A percentile compares a stretch with the other conserved stretches of the same genome.
phyloP scores from a whole-genome alignment of 2,888 invertebrate genomes.

The Pristionchus arcanus region DNA sequence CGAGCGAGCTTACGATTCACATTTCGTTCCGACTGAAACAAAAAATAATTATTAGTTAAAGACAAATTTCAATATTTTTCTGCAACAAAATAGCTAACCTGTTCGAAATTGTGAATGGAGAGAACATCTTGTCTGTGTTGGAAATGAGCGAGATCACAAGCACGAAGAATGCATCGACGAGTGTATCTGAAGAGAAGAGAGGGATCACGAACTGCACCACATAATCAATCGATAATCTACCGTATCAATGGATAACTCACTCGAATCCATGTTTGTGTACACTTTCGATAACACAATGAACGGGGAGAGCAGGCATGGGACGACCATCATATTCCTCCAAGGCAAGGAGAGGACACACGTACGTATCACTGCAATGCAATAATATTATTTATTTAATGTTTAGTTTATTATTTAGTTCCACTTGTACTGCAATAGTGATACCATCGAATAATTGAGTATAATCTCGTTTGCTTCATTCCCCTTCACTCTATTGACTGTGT shows the following conservation, averaged over 20 bases:
- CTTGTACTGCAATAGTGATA: neutral
- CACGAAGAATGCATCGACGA: conserved; percentile 40
- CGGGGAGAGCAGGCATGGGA: conserved; percentile 52
- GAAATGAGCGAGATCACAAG: conserved; percentile 29
- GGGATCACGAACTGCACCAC: neutral
- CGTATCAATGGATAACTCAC: neutral
- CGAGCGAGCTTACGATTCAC: neutral
- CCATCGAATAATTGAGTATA: neutral
- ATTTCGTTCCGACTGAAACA: neutral
- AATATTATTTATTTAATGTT: neutral
- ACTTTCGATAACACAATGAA: conserved; percentile 53
- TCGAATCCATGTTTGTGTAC: conserved; percentile 52
- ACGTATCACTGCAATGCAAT: neutral
- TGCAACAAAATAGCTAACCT: neutral
- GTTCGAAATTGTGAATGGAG: conserved; percentile 22
- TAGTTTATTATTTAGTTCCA: neutral
- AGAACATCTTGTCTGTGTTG: conserved; percentile 31
- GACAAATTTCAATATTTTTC: neutral
- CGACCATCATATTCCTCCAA: conserved; percentile 7
- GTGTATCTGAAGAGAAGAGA: conserved; percentile 22
- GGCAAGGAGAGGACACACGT: conserved; percentile 38
- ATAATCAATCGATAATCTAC: neutral
- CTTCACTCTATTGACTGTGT: neutral
- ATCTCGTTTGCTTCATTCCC: neutral
- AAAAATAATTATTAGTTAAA: neutral